Conservation (phyloP, 1,140 invertebrate genomes). For the Heliothis subflexa region DNA sequence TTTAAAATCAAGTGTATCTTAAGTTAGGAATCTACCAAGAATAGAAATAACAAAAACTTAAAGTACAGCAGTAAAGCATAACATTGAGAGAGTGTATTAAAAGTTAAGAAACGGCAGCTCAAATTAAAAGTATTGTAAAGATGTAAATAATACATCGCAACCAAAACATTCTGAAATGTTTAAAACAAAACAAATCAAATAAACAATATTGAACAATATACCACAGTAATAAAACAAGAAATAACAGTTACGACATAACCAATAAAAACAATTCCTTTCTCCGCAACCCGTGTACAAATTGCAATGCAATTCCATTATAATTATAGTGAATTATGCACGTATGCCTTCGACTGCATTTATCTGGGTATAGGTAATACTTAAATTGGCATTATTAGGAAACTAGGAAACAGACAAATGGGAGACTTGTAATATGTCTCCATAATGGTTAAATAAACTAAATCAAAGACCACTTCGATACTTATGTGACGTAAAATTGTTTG, state of each 20-base stretch:
- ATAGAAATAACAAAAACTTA: too few relatives aligned
- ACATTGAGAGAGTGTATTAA: too few relatives aligned
- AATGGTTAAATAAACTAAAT: neutral
- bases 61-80: too few relatives aligned
- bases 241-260: neutral
- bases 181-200: neutral
- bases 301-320: conserved; percentile 7
- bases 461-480: too few relatives aligned
- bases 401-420: neutral
- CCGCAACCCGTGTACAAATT: conserved; percentile 2
- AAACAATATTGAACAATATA: neutral
- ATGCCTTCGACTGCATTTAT: neutral
- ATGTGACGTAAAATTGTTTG: too few relatives aligned
- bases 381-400: conserved; percentile 6
- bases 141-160: neutral
- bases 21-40: too few relatives aligned
- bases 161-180: neutral
- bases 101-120: too few relatives aligned
- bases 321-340: conserved; percentile 23
- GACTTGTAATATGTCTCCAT: neutral
- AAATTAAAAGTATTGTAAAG: too few relatives aligned
- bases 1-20: too few relatives aligned
- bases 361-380: conserved; percentile 1
- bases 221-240: conserved; percentile 6
- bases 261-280: conserved; percentile 22